phyloP scores from a whole-genome alignment of 2,888 invertebrate species.

The Dryadula phaetusa region DNA sequence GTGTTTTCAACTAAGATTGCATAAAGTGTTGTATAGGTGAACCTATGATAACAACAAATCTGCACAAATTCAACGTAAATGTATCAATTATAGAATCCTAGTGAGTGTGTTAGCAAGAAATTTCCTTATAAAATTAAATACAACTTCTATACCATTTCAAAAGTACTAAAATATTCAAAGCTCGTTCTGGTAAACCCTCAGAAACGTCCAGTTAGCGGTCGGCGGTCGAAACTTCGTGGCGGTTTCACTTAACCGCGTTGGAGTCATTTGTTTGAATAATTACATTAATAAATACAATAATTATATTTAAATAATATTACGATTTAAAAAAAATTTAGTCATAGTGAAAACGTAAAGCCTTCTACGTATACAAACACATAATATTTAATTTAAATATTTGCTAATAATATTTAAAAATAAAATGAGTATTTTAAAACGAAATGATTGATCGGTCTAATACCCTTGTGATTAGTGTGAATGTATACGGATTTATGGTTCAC shows the following conservation, averaged over 20 bases:
- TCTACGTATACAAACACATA: no score
- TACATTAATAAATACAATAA: conserved; percentile 2
- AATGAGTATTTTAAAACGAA: conserved; percentile 3
- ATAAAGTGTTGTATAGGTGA: no score
- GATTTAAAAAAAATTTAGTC: not conserved
- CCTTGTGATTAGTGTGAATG: conserved; percentile 25
- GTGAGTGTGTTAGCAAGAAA: not conserved
- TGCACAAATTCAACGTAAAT: not conserved
- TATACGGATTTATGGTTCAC: conserved; percentile 48
- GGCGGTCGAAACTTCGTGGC: conserved; percentile 53
- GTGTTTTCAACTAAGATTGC: no score
- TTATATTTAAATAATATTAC: not conserved
- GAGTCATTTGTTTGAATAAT: conserved; percentile 10
- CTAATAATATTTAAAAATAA: not conserved
- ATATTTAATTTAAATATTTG: not conserved
- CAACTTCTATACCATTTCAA: conserved; percentile 20
- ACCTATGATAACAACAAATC: no score
- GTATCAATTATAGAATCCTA: not conserved
- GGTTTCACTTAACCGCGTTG: conserved; percentile 42
- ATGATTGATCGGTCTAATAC: conserved; percentile 29
- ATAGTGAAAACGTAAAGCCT: no score
- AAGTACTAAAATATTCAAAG: conserved; percentile 50
- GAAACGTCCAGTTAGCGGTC: conserved; percentile 55
- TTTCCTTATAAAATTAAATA: conserved; percentile 26
- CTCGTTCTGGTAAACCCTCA: conserved; percentile 53